Evolutionary conservation across 2,113 vertebrate species (phyloP).

Genomic region (Tenebrosternarchus preto): DNA sequence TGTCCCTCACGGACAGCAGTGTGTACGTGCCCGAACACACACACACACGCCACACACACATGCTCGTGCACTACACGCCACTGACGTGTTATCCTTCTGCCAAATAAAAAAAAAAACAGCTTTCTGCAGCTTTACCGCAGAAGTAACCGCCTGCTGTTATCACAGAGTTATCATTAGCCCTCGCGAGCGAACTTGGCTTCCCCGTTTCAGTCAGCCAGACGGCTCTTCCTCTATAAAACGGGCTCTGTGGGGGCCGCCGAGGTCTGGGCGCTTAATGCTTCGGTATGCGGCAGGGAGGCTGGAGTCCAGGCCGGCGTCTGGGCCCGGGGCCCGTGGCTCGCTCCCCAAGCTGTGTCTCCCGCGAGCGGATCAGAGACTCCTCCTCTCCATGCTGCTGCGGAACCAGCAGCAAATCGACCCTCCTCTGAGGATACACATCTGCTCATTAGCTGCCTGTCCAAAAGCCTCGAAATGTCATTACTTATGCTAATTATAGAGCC

Average conservation of each 20-base stretch:
- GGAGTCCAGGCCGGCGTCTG: conserved; percentile 17
- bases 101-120: no score
- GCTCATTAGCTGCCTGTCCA: conserved; percentile 53
- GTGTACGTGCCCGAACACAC: conserved; percentile 71
- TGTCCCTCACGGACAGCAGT: conserved; percentile 95
- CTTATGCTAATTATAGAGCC: conserved; percentile 63
- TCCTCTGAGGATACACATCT: conserved; percentile 49
- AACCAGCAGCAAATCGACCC: conserved; percentile 43
- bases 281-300: neutral
- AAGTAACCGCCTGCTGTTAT: conserved; percentile 27
- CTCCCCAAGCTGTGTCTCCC: conserved; percentile 29
- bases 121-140: conserved; percentile 14
- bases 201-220: conserved; percentile 23
- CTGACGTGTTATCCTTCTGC: no score
- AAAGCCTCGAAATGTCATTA: conserved; percentile 57
- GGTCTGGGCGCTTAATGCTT: conserved; percentile 23
- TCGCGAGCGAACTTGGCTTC: neutral
- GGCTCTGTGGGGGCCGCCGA: neutral
- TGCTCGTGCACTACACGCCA: neutral
- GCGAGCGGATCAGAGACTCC: conserved; percentile 15
- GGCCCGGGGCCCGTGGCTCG: neutral
- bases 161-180: neutral
- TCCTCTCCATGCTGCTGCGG: conserved; percentile 34
- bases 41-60: conserved; percentile 3
- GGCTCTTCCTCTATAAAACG: neutral